Evolutionary conservation across 2,888 invertebrate genomes (phyloP).

Genomic region (Cepaea hortensis): DNA sequence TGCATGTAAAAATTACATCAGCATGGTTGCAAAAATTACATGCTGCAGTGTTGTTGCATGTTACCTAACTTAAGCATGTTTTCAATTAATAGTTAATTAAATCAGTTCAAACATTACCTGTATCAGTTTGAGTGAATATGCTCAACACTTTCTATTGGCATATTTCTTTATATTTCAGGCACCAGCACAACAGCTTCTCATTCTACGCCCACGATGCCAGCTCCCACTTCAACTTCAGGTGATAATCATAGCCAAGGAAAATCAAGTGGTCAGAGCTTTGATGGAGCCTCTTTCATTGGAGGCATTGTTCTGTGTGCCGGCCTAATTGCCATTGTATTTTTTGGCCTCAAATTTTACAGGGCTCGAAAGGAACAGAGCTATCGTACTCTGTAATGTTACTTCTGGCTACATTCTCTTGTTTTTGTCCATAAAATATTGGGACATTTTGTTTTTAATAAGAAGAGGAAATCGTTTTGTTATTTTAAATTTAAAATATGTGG

Average conservation of each 20-base stretch:
- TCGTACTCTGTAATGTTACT: conserved; percentile 84
- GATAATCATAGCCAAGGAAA: background rate
- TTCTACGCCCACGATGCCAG: background rate
- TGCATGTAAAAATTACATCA: no score
- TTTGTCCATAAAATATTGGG: background rate
- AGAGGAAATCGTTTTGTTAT: no score
- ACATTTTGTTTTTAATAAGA: background rate
- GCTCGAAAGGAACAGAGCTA: conserved; percentile 90
- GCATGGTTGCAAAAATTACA: no score
- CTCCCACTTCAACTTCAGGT: background rate
- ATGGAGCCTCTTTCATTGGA: conserved; percentile 79
- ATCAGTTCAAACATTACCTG: no score
- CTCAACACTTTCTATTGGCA: no score
- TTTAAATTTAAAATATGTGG: no score
- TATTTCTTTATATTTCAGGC: background rate
- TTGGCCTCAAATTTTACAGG: conserved; percentile 91
- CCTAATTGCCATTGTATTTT: conserved; percentile 86
- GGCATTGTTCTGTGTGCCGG: conserved; percentile 90
- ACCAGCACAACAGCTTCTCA: background rate
- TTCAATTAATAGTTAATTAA: no score
- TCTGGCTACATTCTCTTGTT: background rate
- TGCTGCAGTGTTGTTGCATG: no score
- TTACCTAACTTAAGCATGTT: no score
- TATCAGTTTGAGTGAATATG: no score
- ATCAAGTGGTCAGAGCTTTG: conserved; percentile 65